Evolutionary conservation across 1,140 invertebrate genomes (phyloP), one percentile per base, ranked within the genome.

Genomic region (Agrilus planipennis): DNA sequence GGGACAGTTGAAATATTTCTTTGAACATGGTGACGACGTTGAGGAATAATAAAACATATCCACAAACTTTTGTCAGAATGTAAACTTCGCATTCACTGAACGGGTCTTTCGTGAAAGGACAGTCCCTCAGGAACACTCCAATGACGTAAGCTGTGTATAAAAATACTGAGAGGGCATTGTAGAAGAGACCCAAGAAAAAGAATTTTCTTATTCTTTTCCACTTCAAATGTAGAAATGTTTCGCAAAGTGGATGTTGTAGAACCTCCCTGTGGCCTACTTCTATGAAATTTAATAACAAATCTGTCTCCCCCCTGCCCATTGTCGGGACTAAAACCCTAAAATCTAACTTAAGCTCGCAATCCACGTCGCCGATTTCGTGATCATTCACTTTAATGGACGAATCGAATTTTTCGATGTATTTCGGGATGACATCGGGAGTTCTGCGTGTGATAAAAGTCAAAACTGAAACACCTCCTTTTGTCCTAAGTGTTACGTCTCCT

Each of bases 201-300:
- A 87, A 88, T 58, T 86, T 85, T 25, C 86, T 68, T 34, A 89
- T 86, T 49, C 76, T 70, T 15, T 79, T 62, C 85, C 86, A 89
- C 66, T 88, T 87, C 3, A 87, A 60, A 44, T 81, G 78, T 0
- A 88, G 60, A 52, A 88, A 87, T 7, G 81, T 86, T 54, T 86
- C 81, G 42, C 79, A 83, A 0, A 88, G 66, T 1, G 84, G 83
- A 64, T 87, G 84, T 57, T 84, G 81, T 1, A 88, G 59, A 15
- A 88, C 64, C 20, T 83, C 76, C 47, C 77, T 73, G 41, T 81
- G 75, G 2, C 81, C 82, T 1, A 82, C 79, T 60, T 84, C 80
- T 1, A 84, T 75, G 19, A 86, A 73, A n/a, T 79, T 75, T 1
- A 84, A 52, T 34, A 86, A 64, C 3, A 85, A 57, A 46, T 81